Evolutionary conservation across 2,113 vertebrate species (phyloP), one percentile per base, ranked within the genome.

Genomic region (Rattus rattus): DNA sequence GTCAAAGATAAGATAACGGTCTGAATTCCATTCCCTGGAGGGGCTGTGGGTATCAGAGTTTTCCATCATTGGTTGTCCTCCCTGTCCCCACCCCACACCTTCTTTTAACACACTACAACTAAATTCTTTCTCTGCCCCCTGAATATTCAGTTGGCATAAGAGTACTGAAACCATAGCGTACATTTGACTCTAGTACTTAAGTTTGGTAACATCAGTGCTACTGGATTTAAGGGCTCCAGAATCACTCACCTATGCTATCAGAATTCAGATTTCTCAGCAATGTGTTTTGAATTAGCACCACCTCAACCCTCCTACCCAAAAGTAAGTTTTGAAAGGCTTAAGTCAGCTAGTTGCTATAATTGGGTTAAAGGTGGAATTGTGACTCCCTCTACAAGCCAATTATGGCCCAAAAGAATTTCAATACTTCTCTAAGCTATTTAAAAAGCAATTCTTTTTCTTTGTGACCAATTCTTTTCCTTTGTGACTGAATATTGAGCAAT

Each of bases 1-100:
- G 85, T 97, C 95, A 97, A 85, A 97, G 96, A 97, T 94, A 96
- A 96, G 96, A 97, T 94, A 96, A 96, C 63, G 91, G 92, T 96
- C 96, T 94, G 96, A 96, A 95, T 88, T 94, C 88, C 76, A 54
- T 72, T 94, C 91, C 96, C 97, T 94, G 61, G 91, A 70, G 87
- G 77, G 77, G 67, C 56, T 89, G 39, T 70, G 94, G 92, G 95
- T 93, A 80, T 77, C 75, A 72, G 80, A 76, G 77, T 19, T 91
- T 97, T 95, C 77, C 63, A 59, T 75, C 85, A 90, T 79, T 76
- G 54, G 16, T 65, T 95, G 91, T 67, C 63, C 76, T 80, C 92
- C 33, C 77, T 80, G n/a, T 79, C 1, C 8, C 59, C 28, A 4
- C 49, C 67, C 63, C 39, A 73, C 10, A 30, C 70, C 54, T 76